Base-by-base conservation (phyloP, 2,888 invertebrate species). In the Nymphalis urticae region DNA sequence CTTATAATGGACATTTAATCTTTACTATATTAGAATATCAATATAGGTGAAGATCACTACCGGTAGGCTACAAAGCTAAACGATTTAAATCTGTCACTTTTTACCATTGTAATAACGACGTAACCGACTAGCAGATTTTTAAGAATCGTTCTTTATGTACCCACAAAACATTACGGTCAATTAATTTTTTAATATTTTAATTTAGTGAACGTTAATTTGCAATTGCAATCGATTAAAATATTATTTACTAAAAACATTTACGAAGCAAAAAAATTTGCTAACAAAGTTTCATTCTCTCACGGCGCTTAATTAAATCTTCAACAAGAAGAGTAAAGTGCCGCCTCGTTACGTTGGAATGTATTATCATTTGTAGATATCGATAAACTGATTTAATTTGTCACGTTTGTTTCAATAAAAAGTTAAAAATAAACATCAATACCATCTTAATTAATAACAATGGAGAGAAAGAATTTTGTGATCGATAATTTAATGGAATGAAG, bases 341-440 rank as follows among this genome's bases (percentile, higher is more conserved):
- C 58, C 2, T 21, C 16, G 42, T 48, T 50, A 48, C 48, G 48
- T 24, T n/a, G 61, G 48, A 61, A 27, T 27, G 54, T 56, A 32
- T 32, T 56, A 17, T 27, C 54, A 32, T 36, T 58, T 58, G 36
- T 19, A 16, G 13, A 6, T 48, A 58, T 58, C 42, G 13, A 19
- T 27, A 19, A 58, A 42, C 13, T 58, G 58, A 19, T 36, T 58
- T 58, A 58, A 58, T 58, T 58, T 36, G 61, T 61, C 61, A 48
- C 10, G 48, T 32, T 48, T n/a, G 48, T 19, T 42, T 36, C 19
- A 10, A 58, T 36, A 58, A 58, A 58, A 56, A 56, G 17, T 17
- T 32, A 51, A 17, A 67, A 63, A 42, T 48, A 67, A 54, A 50
- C 68, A 71, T 71, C 60, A 66, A 66, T 48, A 53, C 51, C 54